phyloP scores from a whole-genome alignment of 64 coral and sea anemone genomes.

The Pachyseris speciosa region DNA sequence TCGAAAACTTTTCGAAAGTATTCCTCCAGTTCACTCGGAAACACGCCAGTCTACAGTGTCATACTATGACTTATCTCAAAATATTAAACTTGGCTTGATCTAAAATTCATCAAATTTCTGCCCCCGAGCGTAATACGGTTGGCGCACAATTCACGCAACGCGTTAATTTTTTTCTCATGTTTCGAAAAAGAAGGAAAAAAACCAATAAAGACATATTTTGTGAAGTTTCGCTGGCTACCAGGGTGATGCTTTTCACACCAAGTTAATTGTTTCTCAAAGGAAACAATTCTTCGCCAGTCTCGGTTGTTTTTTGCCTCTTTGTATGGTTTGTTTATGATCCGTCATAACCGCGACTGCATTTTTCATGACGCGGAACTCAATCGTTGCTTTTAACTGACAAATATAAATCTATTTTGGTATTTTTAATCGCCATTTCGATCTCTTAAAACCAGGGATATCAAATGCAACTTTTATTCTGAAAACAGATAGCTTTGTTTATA shows the following conservation, averaged over 20 bases:
- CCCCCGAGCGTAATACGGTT: slow-evolving; percentile 14
- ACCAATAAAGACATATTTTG: slow-evolving; percentile 7
- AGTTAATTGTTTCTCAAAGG: neutral
- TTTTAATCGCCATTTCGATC: slow-evolving; percentile 36
- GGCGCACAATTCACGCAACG: slow-evolving; percentile 39
- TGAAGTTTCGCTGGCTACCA: slow-evolving; percentile 1
- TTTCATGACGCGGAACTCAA: slow-evolving; percentile 50
- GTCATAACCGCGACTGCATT: slow-evolving; percentile 34
- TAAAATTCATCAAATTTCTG: slow-evolving; percentile 48
- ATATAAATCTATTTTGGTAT: slow-evolving; percentile 25
- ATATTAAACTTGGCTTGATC: neutral
- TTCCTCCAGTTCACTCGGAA: neutral
- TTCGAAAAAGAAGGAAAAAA: neutral
- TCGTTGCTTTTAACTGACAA: slow-evolving; percentile 3
- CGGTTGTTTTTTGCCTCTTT: slow-evolving; percentile 13
- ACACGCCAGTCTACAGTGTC: neutral
- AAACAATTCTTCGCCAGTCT: neutral
- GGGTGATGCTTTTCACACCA: slow-evolving; percentile 18
- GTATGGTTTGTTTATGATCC: neutral
- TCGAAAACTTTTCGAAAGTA: slow-evolving; percentile 6
- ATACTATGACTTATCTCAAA: neutral
- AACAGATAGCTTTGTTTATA: neutral
- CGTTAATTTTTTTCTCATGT: neutral
- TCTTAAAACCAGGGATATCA: slow-evolving; percentile 9
- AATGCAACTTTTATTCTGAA: neutral